Evolutionary conservation across 2,797 vertebrate species (phyloP).

Genomic region (Microctenopoma stevenorrisi): DNA sequence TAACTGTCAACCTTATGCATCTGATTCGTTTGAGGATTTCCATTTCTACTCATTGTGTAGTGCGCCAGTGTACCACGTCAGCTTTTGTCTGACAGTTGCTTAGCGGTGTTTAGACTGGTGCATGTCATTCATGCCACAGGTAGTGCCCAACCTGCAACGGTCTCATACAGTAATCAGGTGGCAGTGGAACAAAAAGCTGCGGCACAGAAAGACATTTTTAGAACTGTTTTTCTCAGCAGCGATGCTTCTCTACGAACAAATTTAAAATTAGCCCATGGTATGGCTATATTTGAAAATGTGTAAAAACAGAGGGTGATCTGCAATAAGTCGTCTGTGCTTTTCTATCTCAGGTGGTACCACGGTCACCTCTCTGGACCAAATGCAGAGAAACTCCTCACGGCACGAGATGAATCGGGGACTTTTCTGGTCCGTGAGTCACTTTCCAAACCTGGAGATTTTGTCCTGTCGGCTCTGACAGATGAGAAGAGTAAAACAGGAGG

Average conservation of each 20-base stretch:
- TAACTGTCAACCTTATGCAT: neutral
- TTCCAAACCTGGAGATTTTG: slow-evolving; percentile 96
- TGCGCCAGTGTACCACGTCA: slow-evolving; percentile 24
- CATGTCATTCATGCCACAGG: neutral
- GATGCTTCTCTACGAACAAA: neutral
- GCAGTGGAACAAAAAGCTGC: neutral
- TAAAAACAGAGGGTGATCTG: neutral
- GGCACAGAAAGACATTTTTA: neutral
- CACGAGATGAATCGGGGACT: slow-evolving; percentile 88
- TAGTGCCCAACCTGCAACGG: neutral
- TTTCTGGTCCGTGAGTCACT: slow-evolving; percentile 96
- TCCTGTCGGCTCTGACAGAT: slow-evolving; percentile 91
- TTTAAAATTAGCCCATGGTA: neutral
- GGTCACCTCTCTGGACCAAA: slow-evolving; percentile 92
- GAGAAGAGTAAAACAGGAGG: slow-evolving; percentile 79
- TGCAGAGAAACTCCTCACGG: slow-evolving; percentile 90
- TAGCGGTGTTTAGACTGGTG: slow-evolving; percentile 3
- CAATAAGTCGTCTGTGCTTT: neutral
- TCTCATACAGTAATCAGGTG: neutral
- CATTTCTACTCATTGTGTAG: slow-evolving; percentile 17
- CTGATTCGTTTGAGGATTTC: slow-evolving; percentile 28
- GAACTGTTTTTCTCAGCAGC: neutral
- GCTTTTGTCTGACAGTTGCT: slow-evolving; percentile 9
- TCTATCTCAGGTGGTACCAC: slow-evolving; percentile 91
- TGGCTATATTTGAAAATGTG: neutral